Conservation (phyloP, 2,888 invertebrate genomes). For the Pachydiplax longipennis region DNA sequence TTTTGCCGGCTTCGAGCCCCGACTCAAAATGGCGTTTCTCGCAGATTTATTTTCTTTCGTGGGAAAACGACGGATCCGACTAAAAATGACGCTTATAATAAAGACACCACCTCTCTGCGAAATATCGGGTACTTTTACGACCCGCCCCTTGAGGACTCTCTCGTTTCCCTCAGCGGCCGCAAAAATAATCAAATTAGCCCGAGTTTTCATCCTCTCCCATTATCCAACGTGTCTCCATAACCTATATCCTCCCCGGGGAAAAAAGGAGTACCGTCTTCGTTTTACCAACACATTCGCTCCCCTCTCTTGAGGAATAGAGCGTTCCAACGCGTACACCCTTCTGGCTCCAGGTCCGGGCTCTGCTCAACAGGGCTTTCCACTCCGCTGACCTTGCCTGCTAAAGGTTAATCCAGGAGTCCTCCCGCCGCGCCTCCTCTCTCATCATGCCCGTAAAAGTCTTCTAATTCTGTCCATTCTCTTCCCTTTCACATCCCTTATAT, state of each 20-base stretch:
- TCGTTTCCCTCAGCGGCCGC: not conserved
- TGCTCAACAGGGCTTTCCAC: slow-evolving; percentile 40
- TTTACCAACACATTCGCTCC: not conserved
- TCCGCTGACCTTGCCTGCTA: slow-evolving; percentile 31
- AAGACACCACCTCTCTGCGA: not conserved
- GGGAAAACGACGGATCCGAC: not conserved
- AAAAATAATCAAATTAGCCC: slow-evolving; percentile 42
- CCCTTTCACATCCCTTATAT: not conserved
- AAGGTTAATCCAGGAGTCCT: slow-evolving; percentile 11
- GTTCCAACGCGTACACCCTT: not conserved
- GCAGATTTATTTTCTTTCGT: not conserved
- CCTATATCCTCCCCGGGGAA: not conserved
- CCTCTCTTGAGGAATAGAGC: not conserved
- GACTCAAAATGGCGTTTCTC: not conserved
- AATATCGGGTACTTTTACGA: not conserved
- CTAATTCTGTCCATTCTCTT: not conserved
- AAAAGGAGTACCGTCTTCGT: not conserved
- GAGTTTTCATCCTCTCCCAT: not conserved
- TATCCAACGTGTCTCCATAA: not conserved
- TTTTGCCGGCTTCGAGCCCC: not conserved
- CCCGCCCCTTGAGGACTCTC: not conserved
- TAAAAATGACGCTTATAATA: not conserved
- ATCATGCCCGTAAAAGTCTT: slow-evolving; percentile 16
- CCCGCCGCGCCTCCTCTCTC: not conserved
- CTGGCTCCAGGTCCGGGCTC: not conserved